Evolutionary conservation across 2,888 invertebrate genomes (phyloP).

Genomic region (Heliconius hortense): DNA sequence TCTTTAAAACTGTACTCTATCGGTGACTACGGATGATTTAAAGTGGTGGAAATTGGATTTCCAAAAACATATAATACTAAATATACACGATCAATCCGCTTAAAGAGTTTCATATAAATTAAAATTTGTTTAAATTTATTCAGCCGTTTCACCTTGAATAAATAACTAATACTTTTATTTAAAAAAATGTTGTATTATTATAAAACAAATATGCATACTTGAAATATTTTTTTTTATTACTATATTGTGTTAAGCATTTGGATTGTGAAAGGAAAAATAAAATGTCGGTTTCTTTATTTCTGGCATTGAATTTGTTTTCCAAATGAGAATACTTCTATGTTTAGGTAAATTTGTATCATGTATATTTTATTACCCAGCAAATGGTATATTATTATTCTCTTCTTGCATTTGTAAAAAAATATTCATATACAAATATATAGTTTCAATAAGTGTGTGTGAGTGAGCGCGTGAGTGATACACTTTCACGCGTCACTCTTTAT

Average conservation of each 20-base stretch:
- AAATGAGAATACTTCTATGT: background rate
- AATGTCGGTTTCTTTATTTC: slow-evolving; percentile 1
- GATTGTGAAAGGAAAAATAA: slow-evolving; percentile 5
- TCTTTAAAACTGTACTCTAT: no score
- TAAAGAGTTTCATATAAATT: no score
- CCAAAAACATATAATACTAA: no score
- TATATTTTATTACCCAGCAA: background rate
- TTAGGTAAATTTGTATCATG: background rate
- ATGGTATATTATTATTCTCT: no score
- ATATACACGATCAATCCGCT: no score
- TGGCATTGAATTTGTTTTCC: slow-evolving; percentile 7
- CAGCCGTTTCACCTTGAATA: background rate
- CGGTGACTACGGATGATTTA: no score
- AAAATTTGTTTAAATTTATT: background rate
- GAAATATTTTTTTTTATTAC: background rate
- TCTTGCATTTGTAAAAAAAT: no score
- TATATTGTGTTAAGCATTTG: background rate
- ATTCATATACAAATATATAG: no score
- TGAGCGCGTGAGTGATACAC: no score
- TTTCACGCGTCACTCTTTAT: no score
- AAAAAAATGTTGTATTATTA: background rate
- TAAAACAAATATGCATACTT: background rate
- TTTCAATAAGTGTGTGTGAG: no score
- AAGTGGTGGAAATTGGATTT: no score
- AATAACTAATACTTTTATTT: background rate